A percentile compares a stretch with the other conserved stretches of the same genome.
phyloP scores from a whole-genome alignment of 2,113 vertebrate genomes.

The Rhineura floridana region DNA sequence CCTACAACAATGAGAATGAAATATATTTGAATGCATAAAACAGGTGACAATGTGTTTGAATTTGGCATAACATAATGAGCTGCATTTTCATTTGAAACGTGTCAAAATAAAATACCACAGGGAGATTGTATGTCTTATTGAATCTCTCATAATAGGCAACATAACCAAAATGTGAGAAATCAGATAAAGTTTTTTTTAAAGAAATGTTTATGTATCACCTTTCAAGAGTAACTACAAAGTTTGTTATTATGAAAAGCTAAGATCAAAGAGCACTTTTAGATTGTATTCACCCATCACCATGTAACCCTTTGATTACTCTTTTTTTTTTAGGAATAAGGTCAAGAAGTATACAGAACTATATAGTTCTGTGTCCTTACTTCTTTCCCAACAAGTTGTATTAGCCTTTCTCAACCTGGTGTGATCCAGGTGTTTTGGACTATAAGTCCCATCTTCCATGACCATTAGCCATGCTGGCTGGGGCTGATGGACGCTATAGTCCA shows the following conservation, averaged over 20 bases:
- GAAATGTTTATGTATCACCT: neutral
- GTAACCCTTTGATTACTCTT: neutral
- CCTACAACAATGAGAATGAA: constrained; percentile 24
- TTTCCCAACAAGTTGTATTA: neutral
- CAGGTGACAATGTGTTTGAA: constrained; percentile 67
- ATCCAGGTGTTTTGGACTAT: neutral
- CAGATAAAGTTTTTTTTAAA: constrained; percentile 54
- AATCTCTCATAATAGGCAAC: constrained; percentile 67
- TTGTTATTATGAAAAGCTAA: neutral
- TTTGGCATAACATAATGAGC: constrained; percentile 69
- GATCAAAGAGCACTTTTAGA: neutral
- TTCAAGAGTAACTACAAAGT: neutral
- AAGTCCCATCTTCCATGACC: neutral
- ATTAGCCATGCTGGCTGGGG: neutral
- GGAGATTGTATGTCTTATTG: constrained; percentile 64
- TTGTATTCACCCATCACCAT: neutral
- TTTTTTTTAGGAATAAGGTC: neutral
- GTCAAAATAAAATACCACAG: constrained; percentile 73
- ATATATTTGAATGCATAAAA: constrained; percentile 52
- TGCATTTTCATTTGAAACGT: constrained; percentile 68
- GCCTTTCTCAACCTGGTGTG: neutral
- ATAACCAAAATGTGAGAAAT: constrained; percentile 73
- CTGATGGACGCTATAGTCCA: neutral
- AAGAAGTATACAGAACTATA: neutral
- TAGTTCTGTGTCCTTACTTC: neutral